Evolutionary conservation across 2,797 vertebrate species (phyloP).

Genomic region (Syncerus caffer): DNA sequence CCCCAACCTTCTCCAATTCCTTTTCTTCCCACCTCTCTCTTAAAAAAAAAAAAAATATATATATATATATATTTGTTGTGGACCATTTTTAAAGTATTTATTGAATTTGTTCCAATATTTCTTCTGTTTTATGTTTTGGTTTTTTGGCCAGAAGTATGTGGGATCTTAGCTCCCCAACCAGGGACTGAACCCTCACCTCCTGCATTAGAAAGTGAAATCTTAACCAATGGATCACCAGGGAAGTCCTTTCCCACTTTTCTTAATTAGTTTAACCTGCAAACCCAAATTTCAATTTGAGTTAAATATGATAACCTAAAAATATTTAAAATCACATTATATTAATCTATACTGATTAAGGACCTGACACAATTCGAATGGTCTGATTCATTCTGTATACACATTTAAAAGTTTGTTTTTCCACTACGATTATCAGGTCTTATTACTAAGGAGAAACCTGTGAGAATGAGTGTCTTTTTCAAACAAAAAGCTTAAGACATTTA

Average conservation of each 20-base stretch:
- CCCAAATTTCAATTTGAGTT: background rate
- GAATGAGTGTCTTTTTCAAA: background rate
- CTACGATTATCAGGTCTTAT: background rate
- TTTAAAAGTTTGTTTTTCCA: background rate
- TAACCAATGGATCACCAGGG: background rate
- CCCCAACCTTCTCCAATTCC: background rate
- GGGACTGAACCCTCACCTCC: background rate
- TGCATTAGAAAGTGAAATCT: background rate
- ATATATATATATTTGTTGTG: background rate
- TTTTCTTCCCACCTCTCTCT: background rate
- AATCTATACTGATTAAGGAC: background rate
- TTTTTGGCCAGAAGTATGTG: background rate
- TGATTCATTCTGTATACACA: background rate
- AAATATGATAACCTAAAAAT: background rate
- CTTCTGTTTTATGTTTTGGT: background rate
- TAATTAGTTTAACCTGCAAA: background rate
- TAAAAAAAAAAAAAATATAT: background rate
- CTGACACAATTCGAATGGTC: background rate
- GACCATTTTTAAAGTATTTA: background rate
- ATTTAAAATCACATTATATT: background rate
- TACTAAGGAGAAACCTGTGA: background rate
- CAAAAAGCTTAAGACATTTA: slow-evolving; percentile 28
- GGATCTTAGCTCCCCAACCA: background rate
- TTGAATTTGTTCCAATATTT: background rate
- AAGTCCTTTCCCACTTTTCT: background rate